Conservation (phyloP, 2,888 invertebrate genomes). For the Leucophenga montana region DNA sequence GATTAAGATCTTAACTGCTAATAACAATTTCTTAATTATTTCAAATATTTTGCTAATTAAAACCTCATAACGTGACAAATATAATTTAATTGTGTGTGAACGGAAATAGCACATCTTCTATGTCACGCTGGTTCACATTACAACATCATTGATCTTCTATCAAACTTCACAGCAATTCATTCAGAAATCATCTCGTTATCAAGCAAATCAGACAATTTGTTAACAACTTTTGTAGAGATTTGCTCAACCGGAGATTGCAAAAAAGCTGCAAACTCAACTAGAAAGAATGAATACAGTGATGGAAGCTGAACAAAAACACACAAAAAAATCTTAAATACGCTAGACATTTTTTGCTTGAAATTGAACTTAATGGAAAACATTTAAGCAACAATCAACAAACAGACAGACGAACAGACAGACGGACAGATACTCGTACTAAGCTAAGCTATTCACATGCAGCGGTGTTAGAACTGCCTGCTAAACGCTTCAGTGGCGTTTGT, state of each 20-base stretch:
- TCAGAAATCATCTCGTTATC: conserved; percentile 39
- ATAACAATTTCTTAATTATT: not conserved
- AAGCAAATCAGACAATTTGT: conserved; percentile 55
- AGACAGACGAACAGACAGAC: conserved; percentile 25
- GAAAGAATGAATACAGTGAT: not conserved
- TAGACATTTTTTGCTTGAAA: conserved; percentile 41
- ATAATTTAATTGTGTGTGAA: too few species aligned
- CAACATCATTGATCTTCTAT: conserved; percentile 3
- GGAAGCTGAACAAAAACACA: conserved; percentile 20
- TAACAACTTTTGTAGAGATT: conserved; percentile 55
- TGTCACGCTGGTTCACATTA: not conserved
- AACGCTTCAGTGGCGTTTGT: conserved; percentile 62
- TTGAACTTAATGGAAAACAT: conserved; percentile 56
- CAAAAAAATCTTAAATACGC: too few species aligned
- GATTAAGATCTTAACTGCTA: not conserved
- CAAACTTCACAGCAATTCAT: conserved; percentile 42
- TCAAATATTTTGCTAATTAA: not conserved
- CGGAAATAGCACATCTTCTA: not conserved
- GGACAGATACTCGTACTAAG: conserved; percentile 35
- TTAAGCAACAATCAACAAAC: conserved; percentile 47
- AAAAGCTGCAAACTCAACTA: conserved; percentile 32
- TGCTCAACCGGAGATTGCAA: conserved; percentile 62
- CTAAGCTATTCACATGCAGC: not conserved
- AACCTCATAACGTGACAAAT: too few species aligned
- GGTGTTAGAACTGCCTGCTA: conserved; percentile 61